Evolutionary conservation across 1,140 invertebrate species (phyloP).

Genomic region (Trypoxylus dichotomus): DNA sequence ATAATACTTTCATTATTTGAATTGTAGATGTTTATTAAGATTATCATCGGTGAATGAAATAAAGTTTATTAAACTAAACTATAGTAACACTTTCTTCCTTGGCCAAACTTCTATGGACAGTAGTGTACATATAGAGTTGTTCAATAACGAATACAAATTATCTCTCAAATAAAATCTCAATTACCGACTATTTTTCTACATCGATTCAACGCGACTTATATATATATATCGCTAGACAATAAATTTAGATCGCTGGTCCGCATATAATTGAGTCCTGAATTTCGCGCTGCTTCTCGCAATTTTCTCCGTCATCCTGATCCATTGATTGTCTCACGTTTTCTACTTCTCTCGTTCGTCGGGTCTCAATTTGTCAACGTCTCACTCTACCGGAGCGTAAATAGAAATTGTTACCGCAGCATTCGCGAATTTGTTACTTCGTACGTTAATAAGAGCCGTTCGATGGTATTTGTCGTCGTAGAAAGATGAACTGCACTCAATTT

Average conservation of each 20-base stretch:
- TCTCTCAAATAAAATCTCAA: too few species aligned
- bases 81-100: too few species aligned
- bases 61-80: too few species aligned
- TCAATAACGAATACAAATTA: too few species aligned
- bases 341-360: not conserved
- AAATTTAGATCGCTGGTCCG: not conserved
- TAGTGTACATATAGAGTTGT: too few species aligned
- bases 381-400: slow-evolving; percentile 13
- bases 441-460: slow-evolving; percentile 5
- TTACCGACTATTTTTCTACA: too few species aligned
- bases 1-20: too few species aligned
- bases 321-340: not conserved
- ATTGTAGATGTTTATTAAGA: too few species aligned
- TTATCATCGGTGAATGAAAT: too few species aligned
- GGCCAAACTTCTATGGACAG: too few species aligned
- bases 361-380: slow-evolving; percentile 4
- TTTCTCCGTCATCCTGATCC: not conserved
- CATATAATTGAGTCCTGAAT: not conserved
- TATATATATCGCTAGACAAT: not conserved
- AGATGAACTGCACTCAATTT: not conserved
- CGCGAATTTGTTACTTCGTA: not conserved
- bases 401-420: not conserved
- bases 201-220: too few species aligned
- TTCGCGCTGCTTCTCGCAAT: not conserved
- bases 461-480: not conserved